A percentile compares a stretch with the other conserved stretches of the same genome.
Evolutionary conservation across 2,888 invertebrate genomes (phyloP).

Genomic region (Macaria liturata): DNA sequence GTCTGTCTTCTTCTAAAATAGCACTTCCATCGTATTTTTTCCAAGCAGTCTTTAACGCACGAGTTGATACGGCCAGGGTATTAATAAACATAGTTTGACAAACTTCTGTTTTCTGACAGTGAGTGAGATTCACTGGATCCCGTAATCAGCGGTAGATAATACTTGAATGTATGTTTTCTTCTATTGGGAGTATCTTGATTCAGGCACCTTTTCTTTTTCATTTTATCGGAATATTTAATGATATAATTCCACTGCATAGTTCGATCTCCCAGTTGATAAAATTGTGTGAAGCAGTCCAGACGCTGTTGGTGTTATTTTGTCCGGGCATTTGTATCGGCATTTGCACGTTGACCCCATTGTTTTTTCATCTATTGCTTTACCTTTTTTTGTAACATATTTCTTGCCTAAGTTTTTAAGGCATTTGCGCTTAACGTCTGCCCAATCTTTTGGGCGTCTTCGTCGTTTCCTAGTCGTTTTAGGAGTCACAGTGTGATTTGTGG

Average conservation of each 20-base stretch:
- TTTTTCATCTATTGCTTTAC: slow-evolving; percentile 27
- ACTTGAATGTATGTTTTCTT: slow-evolving; percentile 15
- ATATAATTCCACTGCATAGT: slow-evolving; percentile 20
- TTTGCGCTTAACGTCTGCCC: slow-evolving; percentile 30
- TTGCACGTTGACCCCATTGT: slow-evolving; percentile 23
- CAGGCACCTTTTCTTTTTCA: slow-evolving; percentile 24
- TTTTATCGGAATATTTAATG: slow-evolving; percentile 17
- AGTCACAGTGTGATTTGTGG: no score
- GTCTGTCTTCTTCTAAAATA: slow-evolving; percentile 25
- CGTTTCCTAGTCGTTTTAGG: no score
- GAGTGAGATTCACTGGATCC: no score
- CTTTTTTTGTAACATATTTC: slow-evolving; percentile 25
- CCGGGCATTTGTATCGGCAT: slow-evolving; percentile 28
- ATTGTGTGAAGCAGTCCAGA: slow-evolving; percentile 27
- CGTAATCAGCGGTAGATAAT: no score
- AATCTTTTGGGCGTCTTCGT: slow-evolving; percentile 21
- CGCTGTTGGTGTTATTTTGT: slow-evolving; percentile 14
- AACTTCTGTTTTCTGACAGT: no score
- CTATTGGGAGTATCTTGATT: slow-evolving; percentile 24
- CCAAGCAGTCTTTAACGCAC: no score
- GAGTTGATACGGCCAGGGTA: no score
- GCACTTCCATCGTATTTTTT: slow-evolving; percentile 14
- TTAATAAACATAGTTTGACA: no score
- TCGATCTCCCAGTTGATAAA: slow-evolving; percentile 30
- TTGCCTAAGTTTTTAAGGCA: slow-evolving; percentile 29